Conservation (phyloP, 2,113 vertebrate species). For the Opisthocomus hoazin region DNA sequence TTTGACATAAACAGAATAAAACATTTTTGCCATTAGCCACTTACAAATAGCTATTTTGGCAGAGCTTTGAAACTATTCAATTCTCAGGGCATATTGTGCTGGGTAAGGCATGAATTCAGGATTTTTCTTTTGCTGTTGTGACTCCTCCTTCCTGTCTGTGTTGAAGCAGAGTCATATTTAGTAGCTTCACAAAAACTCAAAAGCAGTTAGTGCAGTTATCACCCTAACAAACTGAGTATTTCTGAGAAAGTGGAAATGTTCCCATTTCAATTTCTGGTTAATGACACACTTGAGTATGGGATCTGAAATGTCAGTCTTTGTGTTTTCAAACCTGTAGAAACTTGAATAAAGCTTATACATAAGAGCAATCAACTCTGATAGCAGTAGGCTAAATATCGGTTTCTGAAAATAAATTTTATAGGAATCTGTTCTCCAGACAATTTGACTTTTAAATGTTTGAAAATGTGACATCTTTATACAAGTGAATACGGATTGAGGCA, state of each 20-base stretch:
- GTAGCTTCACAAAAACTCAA: constrained; percentile 45
- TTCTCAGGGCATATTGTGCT: constrained; percentile 15
- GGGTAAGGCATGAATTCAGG: constrained; percentile 1
- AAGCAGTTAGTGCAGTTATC: constrained; percentile 39
- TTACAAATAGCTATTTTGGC: constrained; percentile 48
- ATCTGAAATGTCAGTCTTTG: constrained; percentile 68
- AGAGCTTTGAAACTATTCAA: constrained; percentile 5
- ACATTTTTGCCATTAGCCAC: constrained; percentile 41
- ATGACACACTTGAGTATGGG: constrained; percentile 58
- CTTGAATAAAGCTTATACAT: constrained; percentile 66
- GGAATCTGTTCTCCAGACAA: constrained; percentile 69
- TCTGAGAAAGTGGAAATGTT: constrained; percentile 60
- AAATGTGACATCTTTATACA: constrained; percentile 67
- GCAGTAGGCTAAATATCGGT: constrained; percentile 66
- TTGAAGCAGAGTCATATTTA: constrained; percentile 41
- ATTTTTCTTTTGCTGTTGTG: background rate
- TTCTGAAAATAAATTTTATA: constrained; percentile 75
- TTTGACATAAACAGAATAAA: constrained; percentile 57
- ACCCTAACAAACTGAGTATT: constrained; percentile 53
- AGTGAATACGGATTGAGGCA: constrained; percentile 51
- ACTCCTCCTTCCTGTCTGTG: constrained; percentile 5
- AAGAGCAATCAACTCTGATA: constrained; percentile 68
- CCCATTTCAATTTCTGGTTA: constrained; percentile 66
- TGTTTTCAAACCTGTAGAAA: constrained; percentile 70
- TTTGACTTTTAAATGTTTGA: constrained; percentile 76